Base-by-base conservation (phyloP, 2,113 vertebrate species). In the Phocoena sinus region DNA sequence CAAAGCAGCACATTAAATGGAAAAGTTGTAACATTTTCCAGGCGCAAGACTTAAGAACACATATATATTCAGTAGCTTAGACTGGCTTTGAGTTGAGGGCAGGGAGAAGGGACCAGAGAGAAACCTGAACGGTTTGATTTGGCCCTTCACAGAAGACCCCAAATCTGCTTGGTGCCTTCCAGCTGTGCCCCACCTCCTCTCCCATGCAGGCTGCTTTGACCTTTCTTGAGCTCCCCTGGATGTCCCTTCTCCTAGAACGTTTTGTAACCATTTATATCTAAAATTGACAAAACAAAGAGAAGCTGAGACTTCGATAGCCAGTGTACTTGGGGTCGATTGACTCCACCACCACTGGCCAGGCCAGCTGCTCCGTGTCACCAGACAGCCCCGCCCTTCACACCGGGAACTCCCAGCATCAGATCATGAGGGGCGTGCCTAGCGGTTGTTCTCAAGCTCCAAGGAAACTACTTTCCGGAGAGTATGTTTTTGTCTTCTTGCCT, bases 1-100 rank as follows among this genome's bases (percentile, higher is more conserved):
- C 31, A 28, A 12, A 47, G 33, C 58, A 79, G 8, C 33, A n/a
- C 8, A 1, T 23, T 41, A 2, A 4, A 17, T 60, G 56, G 20
- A 41, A 56, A 60, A 76, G n/a, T 21, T 50, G 1, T 47, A 53
- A 68, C 26, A n/a, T 0, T 0, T 21, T 5, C 26, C 9, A 73
- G 44, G 44, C 65, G 41, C 4, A 4, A 38, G 85, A 63, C 84
- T 73, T 63, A 23, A 53, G 26, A 53, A 82, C 47, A 21, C 11
- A 21, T 8, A 14, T 15, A 63, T 5, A 21, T 21, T 74, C 56
- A 56, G 20, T 65, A 53, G 44, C 31, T 63, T 5, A 1, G 8
- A 17, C 18, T 77, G 26, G 20, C 38, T 53, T 4, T 31, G 63
- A 53, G 44, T 6, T 53, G 18, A 77, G 65, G 25, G 15, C 63